Conservation (phyloP, 2,113 vertebrate genomes). For the Leiothrix lutea region DNA sequence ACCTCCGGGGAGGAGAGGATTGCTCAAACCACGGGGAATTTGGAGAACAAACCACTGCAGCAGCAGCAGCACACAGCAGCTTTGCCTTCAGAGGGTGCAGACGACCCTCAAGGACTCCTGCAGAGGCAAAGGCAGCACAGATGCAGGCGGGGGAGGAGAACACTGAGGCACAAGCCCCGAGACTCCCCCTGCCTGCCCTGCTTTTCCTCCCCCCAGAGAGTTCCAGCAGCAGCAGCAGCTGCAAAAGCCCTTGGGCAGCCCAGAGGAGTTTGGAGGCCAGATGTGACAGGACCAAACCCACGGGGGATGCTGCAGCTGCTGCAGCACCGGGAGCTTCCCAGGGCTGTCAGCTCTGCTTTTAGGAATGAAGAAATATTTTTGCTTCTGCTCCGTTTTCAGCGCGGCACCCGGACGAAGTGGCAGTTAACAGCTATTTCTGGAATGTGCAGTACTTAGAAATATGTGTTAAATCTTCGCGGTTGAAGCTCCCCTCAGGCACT, state of each 20-base stretch:
- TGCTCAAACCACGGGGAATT: rapidly evolving
- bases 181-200: background rate
- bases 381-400: background rate
- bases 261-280: background rate
- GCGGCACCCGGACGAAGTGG: background rate
- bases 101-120: rapidly evolving
- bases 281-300: background rate
- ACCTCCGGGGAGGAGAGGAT: background rate
- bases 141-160: rapidly evolving
- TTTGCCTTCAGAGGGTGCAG: background rate
- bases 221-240: background rate
- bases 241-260: background rate
- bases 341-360: background rate
- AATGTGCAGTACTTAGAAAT: background rate
- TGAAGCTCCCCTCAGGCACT: constrained; percentile 20
- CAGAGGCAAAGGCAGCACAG: rapidly evolving
- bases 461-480: background rate
- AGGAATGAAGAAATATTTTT: background rate
- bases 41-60: background rate
- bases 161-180: background rate
- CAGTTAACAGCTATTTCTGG: background rate
- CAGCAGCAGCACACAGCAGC: background rate
- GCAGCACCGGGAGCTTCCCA: background rate
- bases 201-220: background rate
- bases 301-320: background rate